These are phyloP conservation scores for Drosophila hamatofila DNA, from an alignment of 2,888 invertebrate genomes.

Conservation along the genomic window DNA sequence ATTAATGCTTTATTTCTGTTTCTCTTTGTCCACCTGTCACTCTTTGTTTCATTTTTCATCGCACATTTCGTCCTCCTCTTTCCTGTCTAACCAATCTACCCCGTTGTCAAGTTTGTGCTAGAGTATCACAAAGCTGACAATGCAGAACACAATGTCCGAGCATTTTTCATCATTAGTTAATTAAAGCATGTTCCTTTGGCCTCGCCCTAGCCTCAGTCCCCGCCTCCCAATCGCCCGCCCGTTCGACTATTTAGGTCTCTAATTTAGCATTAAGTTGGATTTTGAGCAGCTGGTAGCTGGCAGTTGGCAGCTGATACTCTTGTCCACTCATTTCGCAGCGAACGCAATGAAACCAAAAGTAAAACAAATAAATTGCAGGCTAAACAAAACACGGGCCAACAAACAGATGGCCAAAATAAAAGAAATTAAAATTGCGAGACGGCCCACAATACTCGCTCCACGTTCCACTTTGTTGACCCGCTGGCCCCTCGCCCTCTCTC, in stretches of 20 bases:
- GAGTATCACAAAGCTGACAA: conserved; percentile 19
- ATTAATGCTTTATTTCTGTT: background rate
- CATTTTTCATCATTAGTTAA: conserved; percentile 77
- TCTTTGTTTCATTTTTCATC: background rate
- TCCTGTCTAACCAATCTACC: background rate
- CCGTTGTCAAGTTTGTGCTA: accelerated
- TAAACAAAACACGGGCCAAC: conserved; percentile 36
- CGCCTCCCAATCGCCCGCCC: background rate
- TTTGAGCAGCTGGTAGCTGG: conserved; percentile 51
- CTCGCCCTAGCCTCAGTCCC: background rate
- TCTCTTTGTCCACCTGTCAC: background rate
- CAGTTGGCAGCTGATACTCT: conserved; percentile 34
- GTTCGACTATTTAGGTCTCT: conserved; percentile 38
- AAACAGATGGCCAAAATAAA: conserved; percentile 64
- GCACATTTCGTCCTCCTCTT: background rate
- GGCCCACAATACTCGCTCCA: conserved; percentile 7
- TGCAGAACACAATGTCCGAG: conserved; percentile 7
- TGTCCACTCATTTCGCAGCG: conserved; percentile 13
- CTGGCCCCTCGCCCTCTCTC: background rate
- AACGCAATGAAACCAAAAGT: conserved; percentile 66
- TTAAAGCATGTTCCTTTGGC: conserved; percentile 41
- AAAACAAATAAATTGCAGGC: conserved; percentile 74
- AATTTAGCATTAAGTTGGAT: conserved; percentile 77
- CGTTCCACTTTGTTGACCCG: conserved; percentile 29
- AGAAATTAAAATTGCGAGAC: conserved; percentile 74